Conservation (phyloP, 2,888 invertebrate genomes). For the Ochropleura plecta region DNA sequence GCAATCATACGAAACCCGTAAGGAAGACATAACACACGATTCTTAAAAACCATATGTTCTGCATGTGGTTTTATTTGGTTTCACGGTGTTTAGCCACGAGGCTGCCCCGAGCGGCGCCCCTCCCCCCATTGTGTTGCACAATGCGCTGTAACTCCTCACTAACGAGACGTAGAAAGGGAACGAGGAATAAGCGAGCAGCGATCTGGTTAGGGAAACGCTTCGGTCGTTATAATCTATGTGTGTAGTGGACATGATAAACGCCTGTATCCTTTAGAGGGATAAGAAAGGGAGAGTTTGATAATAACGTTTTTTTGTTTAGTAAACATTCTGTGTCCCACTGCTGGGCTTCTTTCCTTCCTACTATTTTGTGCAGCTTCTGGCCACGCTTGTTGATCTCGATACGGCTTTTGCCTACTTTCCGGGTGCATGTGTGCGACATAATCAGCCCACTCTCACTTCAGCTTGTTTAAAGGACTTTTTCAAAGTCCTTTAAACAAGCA, state of each 20-base stretch:
- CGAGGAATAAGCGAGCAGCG: constrained; percentile 46
- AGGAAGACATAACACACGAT: constrained; percentile 61
- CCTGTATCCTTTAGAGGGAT: neutral
- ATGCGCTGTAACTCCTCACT: constrained; percentile 88
- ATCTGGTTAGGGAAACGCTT: neutral
- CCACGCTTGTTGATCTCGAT: no score
- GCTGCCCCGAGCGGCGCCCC: constrained; percentile 78
- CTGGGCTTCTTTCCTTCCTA: no score
- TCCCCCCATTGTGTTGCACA: constrained; percentile 88
- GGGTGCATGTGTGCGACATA: no score
- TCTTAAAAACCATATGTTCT: constrained; percentile 59
- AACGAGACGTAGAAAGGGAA: constrained; percentile 78
- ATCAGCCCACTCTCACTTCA: no score
- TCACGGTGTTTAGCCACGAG: constrained; percentile 82
- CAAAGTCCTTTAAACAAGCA: no score
- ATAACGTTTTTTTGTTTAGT: no score
- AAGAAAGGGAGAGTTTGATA: neutral
- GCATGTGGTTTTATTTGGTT: constrained; percentile 67
- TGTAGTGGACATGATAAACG: neutral
- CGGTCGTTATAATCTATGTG: neutral
- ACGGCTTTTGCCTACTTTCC: no score
- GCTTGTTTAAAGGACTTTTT: no score
- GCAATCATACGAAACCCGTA: constrained; percentile 44
- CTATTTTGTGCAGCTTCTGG: no score
- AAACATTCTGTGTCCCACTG: no score